These are phyloP conservation scores for Drosophila mulleri DNA, from an alignment of 2,888 invertebrate species.

Conservation along the genomic window DNA sequence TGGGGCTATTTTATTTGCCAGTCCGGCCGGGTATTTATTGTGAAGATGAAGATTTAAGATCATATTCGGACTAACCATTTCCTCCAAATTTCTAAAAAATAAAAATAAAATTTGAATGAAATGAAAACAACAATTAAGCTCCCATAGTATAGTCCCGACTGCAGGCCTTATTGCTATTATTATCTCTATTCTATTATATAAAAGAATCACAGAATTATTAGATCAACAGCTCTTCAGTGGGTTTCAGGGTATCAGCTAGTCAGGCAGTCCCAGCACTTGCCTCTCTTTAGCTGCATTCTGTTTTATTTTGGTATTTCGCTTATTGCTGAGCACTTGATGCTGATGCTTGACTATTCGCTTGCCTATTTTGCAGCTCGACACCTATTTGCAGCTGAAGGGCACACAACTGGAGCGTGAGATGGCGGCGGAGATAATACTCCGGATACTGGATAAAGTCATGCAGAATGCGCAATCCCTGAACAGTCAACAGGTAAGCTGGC, in stretches of 20 bases:
- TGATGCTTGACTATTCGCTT: constrained; percentile 47
- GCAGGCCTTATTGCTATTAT: no score
- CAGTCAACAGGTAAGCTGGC: constrained; percentile 88
- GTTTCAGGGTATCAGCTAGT: not conserved
- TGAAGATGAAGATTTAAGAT: no score
- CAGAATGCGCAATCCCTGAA: constrained; percentile 89
- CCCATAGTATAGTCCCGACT: no score
- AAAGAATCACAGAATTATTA: not conserved
- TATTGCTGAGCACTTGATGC: constrained; percentile 31
- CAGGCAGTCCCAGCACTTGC: not conserved
- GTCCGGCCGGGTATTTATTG: no score
- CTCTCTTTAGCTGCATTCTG: not conserved
- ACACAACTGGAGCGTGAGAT: constrained; percentile 86
- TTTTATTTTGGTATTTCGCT: constrained; percentile 14
- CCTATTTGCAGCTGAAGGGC: constrained; percentile 84
- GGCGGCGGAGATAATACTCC: constrained; percentile 87
- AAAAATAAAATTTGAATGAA: no score
- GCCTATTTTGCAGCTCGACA: constrained; percentile 82
- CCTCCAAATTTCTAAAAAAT: no score
- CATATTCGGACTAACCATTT: no score
- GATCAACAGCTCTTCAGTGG: not conserved
- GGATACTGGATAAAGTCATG: constrained; percentile 89
- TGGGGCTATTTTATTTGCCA: no score
- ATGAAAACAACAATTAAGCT: no score
- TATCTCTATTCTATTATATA: no score